phyloP scores from a whole-genome alignment of 2,888 invertebrate species.

The Chymomyza procnemis region DNA sequence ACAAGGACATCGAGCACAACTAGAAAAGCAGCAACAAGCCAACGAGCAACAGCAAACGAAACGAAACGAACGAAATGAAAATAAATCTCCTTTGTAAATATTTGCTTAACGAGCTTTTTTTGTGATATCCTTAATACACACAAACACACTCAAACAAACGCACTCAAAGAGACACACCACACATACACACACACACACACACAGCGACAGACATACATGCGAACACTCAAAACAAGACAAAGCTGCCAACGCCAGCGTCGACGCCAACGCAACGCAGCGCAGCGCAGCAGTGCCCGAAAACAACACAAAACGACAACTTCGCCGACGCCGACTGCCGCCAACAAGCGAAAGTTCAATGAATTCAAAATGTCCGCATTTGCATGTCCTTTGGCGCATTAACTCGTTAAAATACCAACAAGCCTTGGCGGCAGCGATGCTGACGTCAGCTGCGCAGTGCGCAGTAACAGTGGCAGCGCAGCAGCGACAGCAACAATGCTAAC shows the following conservation, averaged over 20 bases:
- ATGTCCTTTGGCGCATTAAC: constrained; percentile 71
- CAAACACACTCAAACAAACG: not conserved
- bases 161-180: too few relatives aligned
- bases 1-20: not conserved
- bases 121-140: not conserved
- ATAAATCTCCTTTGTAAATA: constrained; percentile 57
- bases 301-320: constrained; percentile 28
- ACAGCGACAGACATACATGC: too few relatives aligned
- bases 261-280: not conserved
- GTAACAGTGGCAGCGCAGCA: constrained; percentile 11
- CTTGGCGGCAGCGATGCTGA: constrained; percentile 13
- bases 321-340: constrained; percentile 14
- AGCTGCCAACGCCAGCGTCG: constrained; percentile 4
- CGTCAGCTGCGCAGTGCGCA: constrained; percentile 19
- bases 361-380: constrained; percentile 69
- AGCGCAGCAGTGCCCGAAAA: not conserved
- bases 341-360: constrained; percentile 69
- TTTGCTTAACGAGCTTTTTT: constrained; percentile 58
- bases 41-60: constrained; percentile 4
- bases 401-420: constrained; percentile 51
- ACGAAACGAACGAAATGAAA: constrained; percentile 45
- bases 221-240: not conserved
- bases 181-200: not conserved
- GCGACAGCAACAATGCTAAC: constrained; percentile 29
- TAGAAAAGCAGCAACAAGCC: not conserved